Base-by-base conservation (phyloP, 2,797 vertebrate genomes). In the Phylloscopus collybita region DNA sequence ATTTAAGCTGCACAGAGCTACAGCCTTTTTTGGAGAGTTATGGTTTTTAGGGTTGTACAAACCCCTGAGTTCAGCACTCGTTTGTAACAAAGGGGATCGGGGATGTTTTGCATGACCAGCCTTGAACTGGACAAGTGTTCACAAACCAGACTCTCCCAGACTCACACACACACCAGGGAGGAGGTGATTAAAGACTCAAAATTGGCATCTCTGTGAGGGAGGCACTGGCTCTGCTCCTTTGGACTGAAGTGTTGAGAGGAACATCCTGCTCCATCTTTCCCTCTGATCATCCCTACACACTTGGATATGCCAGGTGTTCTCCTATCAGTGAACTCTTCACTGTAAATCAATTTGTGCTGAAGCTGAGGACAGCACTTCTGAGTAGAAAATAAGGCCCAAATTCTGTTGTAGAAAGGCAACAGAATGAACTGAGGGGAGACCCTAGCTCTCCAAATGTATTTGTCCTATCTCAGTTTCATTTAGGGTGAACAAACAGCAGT, bases 401-500 rank as follows among this genome's bases (percentile, higher is more conserved):
- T 67, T 54, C n/a, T 64, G 8, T 3, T 42, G 45, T 10, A 59
- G 57, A 80, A 83, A 75, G 30, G 21, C 22, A 82, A 26, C 0
- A 59, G 56, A 53, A 53, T 9, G 11, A 26, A 23, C 3, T 1
- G 0, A 8, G 4, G 5, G 13, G 16, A 74, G 22, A 70, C 32
- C 32, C 12, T 26, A 26, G 12, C 9, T 76, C 47, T 88, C 45
- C 44, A 81, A 79, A 67, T 72, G 19, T 17, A 23, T 42, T 69
- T 50, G 25, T 70, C 75, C 83, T 81, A 61, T 34, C 34, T 89
- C 72, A 76, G 84, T 92, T 93, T 92, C 47, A 44, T 75, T 69
- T 47, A 65, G 49, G 57, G 67, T n/a, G 14, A 78, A 47, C 25
- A 81, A 40, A 40, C 40, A 40, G 40, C 40, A 40, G 40, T 40